Evolutionary conservation across 2,888 invertebrate species (phyloP), one percentile per base, ranked within the genome.

Genomic region (Sphaeridia pumilis): DNA sequence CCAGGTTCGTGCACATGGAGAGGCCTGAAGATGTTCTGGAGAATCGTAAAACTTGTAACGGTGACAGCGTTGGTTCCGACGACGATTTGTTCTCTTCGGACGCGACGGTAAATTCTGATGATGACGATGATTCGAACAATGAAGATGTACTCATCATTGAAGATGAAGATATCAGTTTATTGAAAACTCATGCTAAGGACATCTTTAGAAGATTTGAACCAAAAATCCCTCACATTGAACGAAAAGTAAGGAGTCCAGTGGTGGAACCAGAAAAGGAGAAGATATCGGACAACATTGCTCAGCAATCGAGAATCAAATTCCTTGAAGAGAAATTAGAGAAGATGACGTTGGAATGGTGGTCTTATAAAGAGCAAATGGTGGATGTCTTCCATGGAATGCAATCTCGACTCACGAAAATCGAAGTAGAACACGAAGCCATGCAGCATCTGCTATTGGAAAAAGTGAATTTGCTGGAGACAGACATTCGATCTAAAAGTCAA

Each of bases 401-500:
- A 20, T 31, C n/a, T 26, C 25, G n/a, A n/a, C 45, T 46, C 1
- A 26, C 46, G 24, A 35, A 38, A n/a, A 21, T 54, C 1, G 54
- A 51, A 42, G 38, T 46, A 31, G 56, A 57, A 21, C 35, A 50
- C 2, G 56, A 57, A 31, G 45, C 38, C 17, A 48, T 46, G 24
- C 51, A 56, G 2, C 52, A 52, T 22, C 41, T 51, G 4, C 36
- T 56, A 7, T 54, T 38, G 21, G 46, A 59, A 12, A 54, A 59
- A 24, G 28, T 59, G 4, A 45, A 52, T n/a, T 48, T 46, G 2
- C 50, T 58, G 2, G 55, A 59, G 26, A 31, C 49, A 17, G 56
- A 59, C 17, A 44, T 56, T 48, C 51, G 42, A 31, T 49, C 35
- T 27, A 42, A 56, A 24, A 56, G 54, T 46, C 49, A 53, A 2